Evolutionary conservation across 2,888 invertebrate species (phyloP).

Genomic region (Aphodius granarius): DNA sequence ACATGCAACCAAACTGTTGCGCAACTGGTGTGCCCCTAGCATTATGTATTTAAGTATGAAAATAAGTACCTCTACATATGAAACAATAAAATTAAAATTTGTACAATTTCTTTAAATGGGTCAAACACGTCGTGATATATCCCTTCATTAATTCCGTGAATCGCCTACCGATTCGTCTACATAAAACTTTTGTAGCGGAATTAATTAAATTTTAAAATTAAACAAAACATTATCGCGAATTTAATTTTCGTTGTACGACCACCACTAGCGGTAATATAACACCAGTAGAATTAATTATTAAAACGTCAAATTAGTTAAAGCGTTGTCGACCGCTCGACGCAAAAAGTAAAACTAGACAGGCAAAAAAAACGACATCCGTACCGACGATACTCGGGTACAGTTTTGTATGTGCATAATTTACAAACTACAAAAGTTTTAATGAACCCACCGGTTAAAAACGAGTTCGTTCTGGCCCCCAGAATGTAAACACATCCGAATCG

Average conservation of each 20-base stretch:
- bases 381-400: not conserved
- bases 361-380: not conserved
- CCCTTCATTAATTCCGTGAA: no score
- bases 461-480: not conserved
- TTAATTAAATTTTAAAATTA: not conserved
- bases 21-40: no score
- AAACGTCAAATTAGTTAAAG: not conserved
- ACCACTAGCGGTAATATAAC: not conserved
- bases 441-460: slow-evolving; percentile 10
- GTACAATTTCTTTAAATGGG: no score
- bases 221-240: not conserved
- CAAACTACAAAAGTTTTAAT: slow-evolving; percentile 12
- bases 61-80: no score
- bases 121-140: no score
- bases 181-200: not conserved
- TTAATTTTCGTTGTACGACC: not conserved
- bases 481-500: not conserved
- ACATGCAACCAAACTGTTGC: no score
- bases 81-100: no score
- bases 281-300: not conserved
- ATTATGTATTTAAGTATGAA: no score
- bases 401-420: slow-evolving; percentile 13
- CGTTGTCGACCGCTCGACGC: not conserved
- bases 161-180: not conserved
- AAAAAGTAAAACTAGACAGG: not conserved